Evolutionary conservation across 2,888 invertebrate species (phyloP).

Genomic region (Zele albiditarsus): DNA sequence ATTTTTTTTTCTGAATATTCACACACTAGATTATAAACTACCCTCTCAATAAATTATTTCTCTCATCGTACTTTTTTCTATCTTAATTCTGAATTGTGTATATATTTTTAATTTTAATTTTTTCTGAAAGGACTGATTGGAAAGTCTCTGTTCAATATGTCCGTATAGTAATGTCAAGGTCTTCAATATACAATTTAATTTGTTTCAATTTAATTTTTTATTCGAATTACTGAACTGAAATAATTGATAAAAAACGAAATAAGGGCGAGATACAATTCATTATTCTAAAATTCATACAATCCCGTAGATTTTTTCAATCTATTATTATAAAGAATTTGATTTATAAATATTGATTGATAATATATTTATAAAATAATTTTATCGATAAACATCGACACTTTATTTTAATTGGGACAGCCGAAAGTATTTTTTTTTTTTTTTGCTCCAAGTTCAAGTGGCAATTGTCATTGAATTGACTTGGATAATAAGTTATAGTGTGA

Average conservation of each 20-base stretch:
- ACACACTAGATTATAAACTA: slow-evolving; percentile 5
- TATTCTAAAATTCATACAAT: no score
- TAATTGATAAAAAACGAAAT: slow-evolving; percentile 20
- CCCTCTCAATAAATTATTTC: background rate
- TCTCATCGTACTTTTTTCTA: background rate
- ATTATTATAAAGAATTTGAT: background rate
- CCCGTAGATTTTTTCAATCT: no score
- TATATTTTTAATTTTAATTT: background rate
- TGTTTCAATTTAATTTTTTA: background rate
- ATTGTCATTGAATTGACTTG: slow-evolving; percentile 27
- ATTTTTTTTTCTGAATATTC: background rate
- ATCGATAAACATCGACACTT: background rate
- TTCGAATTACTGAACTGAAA: background rate
- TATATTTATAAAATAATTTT: background rate
- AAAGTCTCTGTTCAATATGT: background rate
- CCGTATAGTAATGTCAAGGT: slow-evolving; percentile 33
- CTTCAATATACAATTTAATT: slow-evolving; percentile 15
- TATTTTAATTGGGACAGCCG: background rate
- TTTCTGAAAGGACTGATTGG: no score
- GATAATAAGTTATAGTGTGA: slow-evolving; percentile 13
- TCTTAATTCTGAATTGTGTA: background rate
- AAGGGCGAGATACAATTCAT: no score
- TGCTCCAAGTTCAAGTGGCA: slow-evolving; percentile 24
- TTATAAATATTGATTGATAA: background rate
- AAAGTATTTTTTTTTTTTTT: background rate